Evolutionary conservation across 2,888 invertebrate species (phyloP), one percentile per base, ranked within the genome.

Genomic region (Diaphora mendica): DNA sequence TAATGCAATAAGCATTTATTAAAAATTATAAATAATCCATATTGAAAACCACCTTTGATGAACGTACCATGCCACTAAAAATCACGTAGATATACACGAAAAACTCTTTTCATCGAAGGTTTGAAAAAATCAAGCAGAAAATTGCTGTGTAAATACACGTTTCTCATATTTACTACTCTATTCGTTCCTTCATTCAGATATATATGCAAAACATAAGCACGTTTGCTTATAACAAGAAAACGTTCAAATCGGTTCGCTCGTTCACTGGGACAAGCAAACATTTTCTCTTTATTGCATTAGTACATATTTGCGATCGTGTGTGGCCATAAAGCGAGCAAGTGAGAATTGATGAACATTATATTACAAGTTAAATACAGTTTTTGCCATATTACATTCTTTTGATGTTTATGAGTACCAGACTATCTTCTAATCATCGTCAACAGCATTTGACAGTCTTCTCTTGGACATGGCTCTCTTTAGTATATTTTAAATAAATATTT

Each of bases 171-270:
- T 72, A 71, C 77, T 64, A 59, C 64, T 78, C 77, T 73, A 75
- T 75, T 72, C 76, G 69, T 72, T 79, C 75, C 64, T 78, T 73
- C 74, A 30, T 66, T 75, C 75, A 75, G 55, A 82, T 82, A 76
- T 75, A 75, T 80, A 83, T 83, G 82, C 77, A 82, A 83, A 84
- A 74, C 72, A 76, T 70, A 76, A 79, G 72, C 75, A 75, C 80
- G 80, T 80, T 82, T 75, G 66, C 76, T 77, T 74, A 83, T 80
- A 82, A 84, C 82, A 84, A 80, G 77, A 74, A 72, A 78, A 72
- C 74, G 75, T 78, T 78, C 78, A 78, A 81, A 76, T 77, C 82
- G 77, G 71, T 76, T 77, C 72, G 68, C 69, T 70, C 82, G 72
- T 80, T 80, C 74, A 72, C 72, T 74, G 67, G 68, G 71, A 80